Percentiles rank a stretch among this genome's conserved stretches.
phyloP scores from a whole-genome alignment of 2,888 invertebrate species.

The Metacarcinus magister region DNA sequence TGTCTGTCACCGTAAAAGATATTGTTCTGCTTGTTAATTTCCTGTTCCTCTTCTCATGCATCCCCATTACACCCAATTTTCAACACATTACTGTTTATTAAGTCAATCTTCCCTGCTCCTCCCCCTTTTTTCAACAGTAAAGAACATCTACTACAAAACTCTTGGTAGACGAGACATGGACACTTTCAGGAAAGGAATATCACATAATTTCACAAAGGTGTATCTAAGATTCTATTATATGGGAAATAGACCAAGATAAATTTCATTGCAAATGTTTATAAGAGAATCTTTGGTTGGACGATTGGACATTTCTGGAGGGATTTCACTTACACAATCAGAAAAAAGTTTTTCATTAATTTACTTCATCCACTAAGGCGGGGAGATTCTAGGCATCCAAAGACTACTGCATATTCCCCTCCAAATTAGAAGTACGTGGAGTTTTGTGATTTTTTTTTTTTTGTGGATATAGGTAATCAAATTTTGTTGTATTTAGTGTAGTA shows the following conservation, averaged over 20 bases:
- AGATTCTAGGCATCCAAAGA: background rate
- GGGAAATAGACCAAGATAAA: background rate
- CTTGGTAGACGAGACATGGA: background rate
- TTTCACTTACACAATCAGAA: background rate
- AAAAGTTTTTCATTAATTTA: background rate
- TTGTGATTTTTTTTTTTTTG: background rate
- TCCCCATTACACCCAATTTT: no score
- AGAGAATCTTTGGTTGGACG: background rate
- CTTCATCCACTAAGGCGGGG: background rate
- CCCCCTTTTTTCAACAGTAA: no score
- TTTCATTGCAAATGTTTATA: background rate
- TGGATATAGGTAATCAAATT: background rate
- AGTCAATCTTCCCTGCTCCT: no score
- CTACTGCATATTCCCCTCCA: background rate
- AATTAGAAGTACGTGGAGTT: no score
- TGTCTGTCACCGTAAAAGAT: no score
- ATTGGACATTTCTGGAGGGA: slow-evolving; percentile 6
- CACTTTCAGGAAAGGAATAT: background rate
- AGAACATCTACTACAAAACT: no score
- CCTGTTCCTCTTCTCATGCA: no score
- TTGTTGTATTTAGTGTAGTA: background rate
- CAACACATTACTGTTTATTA: no score
- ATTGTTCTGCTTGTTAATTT: no score
- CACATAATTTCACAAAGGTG: background rate
- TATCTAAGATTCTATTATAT: background rate